Evolutionary conservation across 2,797 vertebrate genomes (phyloP).

Genomic region (Agapornis canus): DNA sequence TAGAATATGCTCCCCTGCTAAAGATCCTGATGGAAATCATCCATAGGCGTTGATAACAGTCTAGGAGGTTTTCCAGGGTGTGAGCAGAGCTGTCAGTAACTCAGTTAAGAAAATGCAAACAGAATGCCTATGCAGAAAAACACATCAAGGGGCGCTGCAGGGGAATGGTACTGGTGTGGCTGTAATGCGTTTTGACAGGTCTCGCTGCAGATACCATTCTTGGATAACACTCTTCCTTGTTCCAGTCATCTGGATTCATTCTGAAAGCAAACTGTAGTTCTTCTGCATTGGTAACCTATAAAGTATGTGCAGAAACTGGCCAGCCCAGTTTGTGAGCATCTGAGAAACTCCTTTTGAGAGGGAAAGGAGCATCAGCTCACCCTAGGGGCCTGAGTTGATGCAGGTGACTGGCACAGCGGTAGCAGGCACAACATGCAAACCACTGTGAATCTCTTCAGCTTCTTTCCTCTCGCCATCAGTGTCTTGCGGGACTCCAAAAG

Average conservation of each 20-base stretch:
- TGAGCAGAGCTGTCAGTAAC: not conserved
- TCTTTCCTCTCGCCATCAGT: not conserved
- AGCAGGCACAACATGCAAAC: not conserved
- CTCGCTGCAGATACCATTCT: not conserved
- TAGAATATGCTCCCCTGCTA: not conserved
- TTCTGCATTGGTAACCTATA: not conserved
- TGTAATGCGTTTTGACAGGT: not conserved
- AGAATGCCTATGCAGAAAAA: not conserved
- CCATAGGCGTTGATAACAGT: not conserved
- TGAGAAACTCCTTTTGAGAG: not conserved
- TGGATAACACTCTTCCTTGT: not conserved
- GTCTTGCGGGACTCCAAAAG: not conserved
- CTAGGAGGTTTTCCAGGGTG: not conserved
- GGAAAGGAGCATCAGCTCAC: not conserved
- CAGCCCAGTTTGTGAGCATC: not conserved
- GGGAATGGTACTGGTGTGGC: not conserved
- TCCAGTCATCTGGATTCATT: not conserved
- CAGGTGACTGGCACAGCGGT: not conserved
- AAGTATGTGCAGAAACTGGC: not conserved
- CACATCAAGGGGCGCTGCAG: rapidly evolving
- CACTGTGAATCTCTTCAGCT: not conserved
- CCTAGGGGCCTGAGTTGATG: not conserved
- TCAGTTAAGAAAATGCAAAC: not conserved
- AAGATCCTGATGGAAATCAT: not conserved
- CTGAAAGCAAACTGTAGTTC: not conserved